Evolutionary conservation across 1,140 invertebrate genomes (phyloP).

Genomic region (Thalassaphorura encarpata): DNA sequence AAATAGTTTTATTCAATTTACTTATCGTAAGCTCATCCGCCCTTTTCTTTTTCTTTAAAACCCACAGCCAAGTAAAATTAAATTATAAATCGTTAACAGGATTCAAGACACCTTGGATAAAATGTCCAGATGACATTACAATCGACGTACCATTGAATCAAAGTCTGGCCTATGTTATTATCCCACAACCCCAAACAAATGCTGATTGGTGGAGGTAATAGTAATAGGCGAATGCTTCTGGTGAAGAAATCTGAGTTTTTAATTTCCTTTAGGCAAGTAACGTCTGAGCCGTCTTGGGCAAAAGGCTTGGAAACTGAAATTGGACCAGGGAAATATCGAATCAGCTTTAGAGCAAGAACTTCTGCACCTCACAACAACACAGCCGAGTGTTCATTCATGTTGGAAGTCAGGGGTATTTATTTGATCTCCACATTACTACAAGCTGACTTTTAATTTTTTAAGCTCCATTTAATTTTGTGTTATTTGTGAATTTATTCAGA

Average conservation of each 20-base stretch:
- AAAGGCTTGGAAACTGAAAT: conserved; percentile 51
- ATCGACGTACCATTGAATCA: conserved; percentile 46
- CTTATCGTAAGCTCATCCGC: conserved; percentile 28
- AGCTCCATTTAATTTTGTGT: not conserved
- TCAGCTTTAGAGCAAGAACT: conserved; percentile 42
- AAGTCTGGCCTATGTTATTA: conserved; percentile 45
- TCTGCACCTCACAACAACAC: conserved; percentile 46
- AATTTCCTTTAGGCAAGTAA: conserved; percentile 24
- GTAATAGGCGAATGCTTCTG: not conserved
- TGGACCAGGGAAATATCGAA: conserved; percentile 45
- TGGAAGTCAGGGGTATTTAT: conserved; percentile 46
- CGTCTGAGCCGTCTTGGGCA: conserved; percentile 51
- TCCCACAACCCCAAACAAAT: conserved; percentile 55
- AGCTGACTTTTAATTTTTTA: too few relatives aligned
- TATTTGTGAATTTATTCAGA: conserved; percentile 38
- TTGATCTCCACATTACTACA: not conserved
- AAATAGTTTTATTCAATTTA: conserved; percentile 32
- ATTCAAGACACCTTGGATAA: conserved; percentile 46
- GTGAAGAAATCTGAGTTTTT: not conserved
- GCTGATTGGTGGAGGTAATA: conserved; percentile 51
- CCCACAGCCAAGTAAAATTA: not conserved
- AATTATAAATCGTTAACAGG: conserved; percentile 8
- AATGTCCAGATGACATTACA: conserved; percentile 50
- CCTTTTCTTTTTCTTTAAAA: not conserved
- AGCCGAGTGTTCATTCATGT: conserved; percentile 49